Conservation (phyloP, 2,113 vertebrate species). For the Dasyprocta punctata region DNA sequence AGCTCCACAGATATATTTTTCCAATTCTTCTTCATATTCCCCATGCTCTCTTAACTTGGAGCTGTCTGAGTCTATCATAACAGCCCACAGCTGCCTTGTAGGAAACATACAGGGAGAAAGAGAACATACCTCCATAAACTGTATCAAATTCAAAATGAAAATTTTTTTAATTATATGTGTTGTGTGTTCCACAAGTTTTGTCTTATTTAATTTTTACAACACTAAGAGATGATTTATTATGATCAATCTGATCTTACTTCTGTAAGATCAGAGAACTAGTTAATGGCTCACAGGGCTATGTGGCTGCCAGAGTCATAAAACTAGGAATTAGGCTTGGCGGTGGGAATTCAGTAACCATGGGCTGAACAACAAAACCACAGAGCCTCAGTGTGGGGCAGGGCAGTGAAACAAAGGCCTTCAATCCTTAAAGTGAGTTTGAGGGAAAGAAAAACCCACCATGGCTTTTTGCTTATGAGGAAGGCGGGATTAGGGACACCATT, state of each 20-base stretch:
- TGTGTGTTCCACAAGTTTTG: neutral
- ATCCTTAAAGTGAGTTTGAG: neutral
- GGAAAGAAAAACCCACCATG: neutral
- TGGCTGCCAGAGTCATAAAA: neutral
- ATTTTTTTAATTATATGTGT: neutral
- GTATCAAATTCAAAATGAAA: conserved; percentile 7
- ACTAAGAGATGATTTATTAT: neutral
- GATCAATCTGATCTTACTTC: neutral
- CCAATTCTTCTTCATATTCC: neutral
- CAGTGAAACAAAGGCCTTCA: neutral
- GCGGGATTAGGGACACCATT: neutral
- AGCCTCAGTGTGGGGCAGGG: neutral
- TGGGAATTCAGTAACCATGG: neutral
- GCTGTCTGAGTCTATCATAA: neutral
- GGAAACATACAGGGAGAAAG: neutral
- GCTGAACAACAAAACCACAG: neutral
- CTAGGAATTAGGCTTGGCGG: neutral
- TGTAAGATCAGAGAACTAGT: neutral
- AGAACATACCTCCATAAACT: neutral
- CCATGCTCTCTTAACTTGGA: neutral
- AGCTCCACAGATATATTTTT: neutral
- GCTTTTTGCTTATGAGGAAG: neutral
- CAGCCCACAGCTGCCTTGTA: neutral
- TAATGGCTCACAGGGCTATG: neutral
- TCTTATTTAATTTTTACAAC: neutral